Percentiles rank a stretch among this genome's conserved stretches.
Evolutionary conservation across 1,140 invertebrate species (phyloP).

Genomic region (Ephestia elutella): DNA sequence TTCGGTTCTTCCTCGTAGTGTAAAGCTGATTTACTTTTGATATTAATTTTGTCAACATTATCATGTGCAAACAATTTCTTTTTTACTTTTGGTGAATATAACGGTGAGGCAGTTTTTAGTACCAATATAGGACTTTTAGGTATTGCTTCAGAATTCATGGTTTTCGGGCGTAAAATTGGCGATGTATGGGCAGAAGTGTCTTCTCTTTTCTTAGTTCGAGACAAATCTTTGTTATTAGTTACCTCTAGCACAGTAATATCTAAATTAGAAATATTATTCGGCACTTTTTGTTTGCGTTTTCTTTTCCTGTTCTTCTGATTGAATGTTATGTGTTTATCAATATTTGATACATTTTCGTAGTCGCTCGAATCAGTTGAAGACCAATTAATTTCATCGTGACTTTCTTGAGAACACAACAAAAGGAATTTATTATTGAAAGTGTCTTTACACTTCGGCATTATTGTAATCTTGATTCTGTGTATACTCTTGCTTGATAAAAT

Average conservation of each 20-base stretch:
- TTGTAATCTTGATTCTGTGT: no score
- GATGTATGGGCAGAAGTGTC: conserved; percentile 5
- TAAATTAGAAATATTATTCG: conserved; percentile 45
- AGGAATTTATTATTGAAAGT: conserved; percentile 34
- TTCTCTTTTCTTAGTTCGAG: neutral
- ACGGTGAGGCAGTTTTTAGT: conserved; percentile 24
- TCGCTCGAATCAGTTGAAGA: conserved; percentile 54
- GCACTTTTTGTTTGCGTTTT: conserved; percentile 43
- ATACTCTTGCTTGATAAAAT: no score
- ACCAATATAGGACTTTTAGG: conserved; percentile 32
- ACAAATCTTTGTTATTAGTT: conserved; percentile 8
- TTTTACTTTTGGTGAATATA: conserved; percentile 28
- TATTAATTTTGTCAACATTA: neutral
- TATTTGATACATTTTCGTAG: conserved; percentile 27
- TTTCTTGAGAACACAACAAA: conserved; percentile 48
- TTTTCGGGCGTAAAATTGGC: conserved; percentile 7
- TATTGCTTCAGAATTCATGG: conserved; percentile 6
- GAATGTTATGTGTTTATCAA: conserved; percentile 11
- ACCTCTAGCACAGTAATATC: conserved; percentile 33
- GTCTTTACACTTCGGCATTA: neutral
- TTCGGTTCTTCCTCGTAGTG: neutral
- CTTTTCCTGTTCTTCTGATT: conserved; percentile 32
- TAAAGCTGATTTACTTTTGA: neutral
- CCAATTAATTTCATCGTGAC: conserved; percentile 51
- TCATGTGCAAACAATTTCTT: conserved; percentile 41